Evolutionary conservation across 2,888 invertebrate species (phyloP).

Genomic region (Lepidocyrtinus sp.): DNA sequence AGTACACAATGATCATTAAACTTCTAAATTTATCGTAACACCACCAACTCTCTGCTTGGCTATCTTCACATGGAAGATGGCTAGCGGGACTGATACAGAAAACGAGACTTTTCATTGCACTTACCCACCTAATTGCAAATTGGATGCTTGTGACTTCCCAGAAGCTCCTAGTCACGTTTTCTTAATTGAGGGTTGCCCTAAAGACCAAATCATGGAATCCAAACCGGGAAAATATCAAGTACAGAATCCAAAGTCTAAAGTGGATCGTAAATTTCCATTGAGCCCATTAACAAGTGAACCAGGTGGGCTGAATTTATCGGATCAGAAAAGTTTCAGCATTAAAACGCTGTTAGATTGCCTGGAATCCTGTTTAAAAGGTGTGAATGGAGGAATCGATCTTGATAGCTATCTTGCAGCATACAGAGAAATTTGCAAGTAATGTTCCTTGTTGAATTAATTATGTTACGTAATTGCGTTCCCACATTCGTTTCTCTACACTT

Average conservation of each 20-base stretch:
- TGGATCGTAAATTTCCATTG: not conserved
- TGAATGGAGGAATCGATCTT: constrained; percentile 27
- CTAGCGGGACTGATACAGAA: not conserved
- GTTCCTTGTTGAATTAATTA: constrained; percentile 1
- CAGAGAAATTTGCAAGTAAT: constrained; percentile 51
- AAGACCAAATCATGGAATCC: not conserved
- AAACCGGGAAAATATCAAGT: constrained; percentile 13
- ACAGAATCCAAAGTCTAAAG: not conserved
- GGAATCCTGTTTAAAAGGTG: constrained; percentile 19
- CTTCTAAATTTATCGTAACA: not conserved
- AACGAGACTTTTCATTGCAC: not conserved
- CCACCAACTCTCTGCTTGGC: not conserved
- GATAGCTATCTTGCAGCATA: constrained; percentile 36
- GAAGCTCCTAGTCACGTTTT: constrained; percentile 4
- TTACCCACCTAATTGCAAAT: not conserved
- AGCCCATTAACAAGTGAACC: constrained; percentile 4
- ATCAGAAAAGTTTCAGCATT: constrained; percentile 22
- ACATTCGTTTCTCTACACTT: not conserved
- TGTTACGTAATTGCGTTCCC: not conserved
- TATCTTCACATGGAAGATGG: not conserved
- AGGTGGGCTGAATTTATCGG: not conserved
- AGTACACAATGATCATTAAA: constrained; percentile 72
- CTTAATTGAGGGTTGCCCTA: not conserved
- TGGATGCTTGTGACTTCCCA: not conserved
- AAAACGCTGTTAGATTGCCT: constrained; percentile 12